Conservation (phyloP, 2,113 vertebrate genomes). For the Oenanthe melanoleuca region DNA sequence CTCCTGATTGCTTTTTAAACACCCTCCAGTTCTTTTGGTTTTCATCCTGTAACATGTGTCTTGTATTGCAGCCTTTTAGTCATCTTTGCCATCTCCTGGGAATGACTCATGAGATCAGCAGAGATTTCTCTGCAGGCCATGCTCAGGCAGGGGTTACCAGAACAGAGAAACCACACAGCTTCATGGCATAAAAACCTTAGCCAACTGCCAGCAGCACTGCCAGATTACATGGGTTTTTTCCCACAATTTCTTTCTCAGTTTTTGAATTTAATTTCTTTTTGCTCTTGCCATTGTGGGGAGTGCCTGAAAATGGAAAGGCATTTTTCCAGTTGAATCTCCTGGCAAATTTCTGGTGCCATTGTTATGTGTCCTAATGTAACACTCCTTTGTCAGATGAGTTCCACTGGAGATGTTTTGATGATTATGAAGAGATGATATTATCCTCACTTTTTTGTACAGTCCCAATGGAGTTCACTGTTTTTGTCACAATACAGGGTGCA, state of each 20-base stretch:
- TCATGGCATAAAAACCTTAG: conserved; percentile 12
- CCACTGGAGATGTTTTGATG: neutral
- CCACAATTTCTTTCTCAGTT: neutral
- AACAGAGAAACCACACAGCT: conserved; percentile 59
- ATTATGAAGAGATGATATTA: neutral
- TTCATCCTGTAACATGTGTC: neutral
- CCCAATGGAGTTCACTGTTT: neutral
- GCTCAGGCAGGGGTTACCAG: conserved; percentile 47
- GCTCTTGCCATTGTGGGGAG: conserved; percentile 29
- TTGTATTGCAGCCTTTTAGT: conserved; percentile 14
- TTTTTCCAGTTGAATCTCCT: conserved; percentile 47
- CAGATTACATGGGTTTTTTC: conserved; percentile 1
- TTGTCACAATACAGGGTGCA: neutral
- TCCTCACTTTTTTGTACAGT: neutral
- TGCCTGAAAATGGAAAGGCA: conserved; percentile 41
- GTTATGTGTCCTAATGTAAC: conserved; percentile 48
- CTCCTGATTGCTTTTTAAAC: neutral
- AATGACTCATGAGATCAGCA: conserved; percentile 29
- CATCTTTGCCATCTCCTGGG: conserved; percentile 38
- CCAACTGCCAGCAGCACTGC: conserved; percentile 6
- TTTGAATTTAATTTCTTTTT: conserved; percentile 47
- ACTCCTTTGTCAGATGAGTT: conserved; percentile 23
- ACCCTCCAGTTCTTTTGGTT: neutral
- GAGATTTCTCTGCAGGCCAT: neutral
- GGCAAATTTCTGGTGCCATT: conserved; percentile 45